Evolutionary conservation across 2,797 vertebrate species (phyloP), one percentile per base, ranked within the genome.

Genomic region (Coreius guichenoti): DNA sequence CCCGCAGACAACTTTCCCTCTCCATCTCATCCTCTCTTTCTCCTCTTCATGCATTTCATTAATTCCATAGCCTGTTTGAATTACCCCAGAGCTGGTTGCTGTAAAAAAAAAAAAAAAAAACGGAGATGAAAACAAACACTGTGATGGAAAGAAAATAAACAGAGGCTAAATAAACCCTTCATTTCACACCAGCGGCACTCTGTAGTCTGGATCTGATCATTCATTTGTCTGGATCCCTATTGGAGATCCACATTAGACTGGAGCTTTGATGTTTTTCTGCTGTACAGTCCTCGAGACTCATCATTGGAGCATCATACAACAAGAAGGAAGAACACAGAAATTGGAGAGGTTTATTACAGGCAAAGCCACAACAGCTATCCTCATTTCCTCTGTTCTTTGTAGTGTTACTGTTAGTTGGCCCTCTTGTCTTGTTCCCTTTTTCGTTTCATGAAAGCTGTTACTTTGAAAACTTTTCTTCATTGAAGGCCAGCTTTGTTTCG

Each of bases 71-170:
- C 54, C 83, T 86, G 65, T 84, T 74, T 79, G 67, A 82, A 84
- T 84, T 84, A 86, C 84, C 84, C 77, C 77, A 84, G 81, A 81
- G 85, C 81, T 86, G 63, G 47, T 16, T 68, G 43, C 49, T 49
- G 76, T 21, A 58, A 75, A 75, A 70, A 72, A 21, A 73, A 47
- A n/a, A 39, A 17, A 73, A 17, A 69, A n/a, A 73, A 43, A 11
- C 11, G 6, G n/a, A 86, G 75, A 80, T 88, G 49, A 86, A 81
- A 83, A 86, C 81, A 83, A 80, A 77, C 84, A 78, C 14, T 82
- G 77, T 56, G 80, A 68, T 74, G 21, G 43, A 51, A 29, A 77
- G 85, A 73, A 86, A 81, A 81, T 81, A 86, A 75, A 68, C 79
- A 69, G 43, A 86, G 58, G 73, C 51, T 63, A 81, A 82, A 85